Conservation (phyloP, 2,888 invertebrate genomes). For the Eulithis testata region DNA sequence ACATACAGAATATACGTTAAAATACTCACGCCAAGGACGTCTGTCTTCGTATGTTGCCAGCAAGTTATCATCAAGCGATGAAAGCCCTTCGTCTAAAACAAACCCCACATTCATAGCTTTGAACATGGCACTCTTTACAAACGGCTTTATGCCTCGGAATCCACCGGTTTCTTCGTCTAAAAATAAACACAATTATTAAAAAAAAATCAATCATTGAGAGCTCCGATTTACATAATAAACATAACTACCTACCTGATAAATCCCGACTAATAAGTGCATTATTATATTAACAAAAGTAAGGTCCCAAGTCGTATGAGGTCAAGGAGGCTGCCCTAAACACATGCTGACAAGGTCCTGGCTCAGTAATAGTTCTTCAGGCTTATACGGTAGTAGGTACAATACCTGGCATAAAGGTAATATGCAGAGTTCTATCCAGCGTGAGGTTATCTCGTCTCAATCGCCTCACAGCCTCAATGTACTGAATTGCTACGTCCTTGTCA, state of each 20-base stretch:
- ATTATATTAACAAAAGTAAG: too few relatives aligned
- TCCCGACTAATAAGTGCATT: too few relatives aligned
- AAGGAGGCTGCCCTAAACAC: too few relatives aligned
- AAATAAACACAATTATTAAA: background rate
- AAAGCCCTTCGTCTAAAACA: slow-evolving; percentile 92
- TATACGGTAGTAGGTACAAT: slow-evolving; percentile 43
- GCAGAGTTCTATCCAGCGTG: slow-evolving; percentile 61
- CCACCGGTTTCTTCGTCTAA: slow-evolving; percentile 94
- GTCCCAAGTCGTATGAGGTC: too few relatives aligned
- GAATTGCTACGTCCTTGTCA: slow-evolving; percentile 86
- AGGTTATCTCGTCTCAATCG: slow-evolving; percentile 56
- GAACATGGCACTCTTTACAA: slow-evolving; percentile 88
- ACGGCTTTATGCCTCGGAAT: slow-evolving; percentile 88
- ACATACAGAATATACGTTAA: too few relatives aligned
- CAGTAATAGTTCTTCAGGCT: too few relatives aligned
- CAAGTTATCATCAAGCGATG: slow-evolving; percentile 81
- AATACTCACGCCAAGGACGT: slow-evolving; percentile 91
- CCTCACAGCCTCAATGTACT: slow-evolving; percentile 67
- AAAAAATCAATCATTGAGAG: too few relatives aligned
- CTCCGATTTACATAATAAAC: too few relatives aligned
- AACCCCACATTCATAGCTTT: slow-evolving; percentile 91
- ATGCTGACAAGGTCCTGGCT: too few relatives aligned
- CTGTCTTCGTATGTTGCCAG: slow-evolving; percentile 88
- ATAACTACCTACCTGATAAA: too few relatives aligned
- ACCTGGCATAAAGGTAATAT: slow-evolving; percentile 72